Evolutionary conservation across 2,888 invertebrate species (phyloP).

Genomic region (Drosophila aldrichi): DNA sequence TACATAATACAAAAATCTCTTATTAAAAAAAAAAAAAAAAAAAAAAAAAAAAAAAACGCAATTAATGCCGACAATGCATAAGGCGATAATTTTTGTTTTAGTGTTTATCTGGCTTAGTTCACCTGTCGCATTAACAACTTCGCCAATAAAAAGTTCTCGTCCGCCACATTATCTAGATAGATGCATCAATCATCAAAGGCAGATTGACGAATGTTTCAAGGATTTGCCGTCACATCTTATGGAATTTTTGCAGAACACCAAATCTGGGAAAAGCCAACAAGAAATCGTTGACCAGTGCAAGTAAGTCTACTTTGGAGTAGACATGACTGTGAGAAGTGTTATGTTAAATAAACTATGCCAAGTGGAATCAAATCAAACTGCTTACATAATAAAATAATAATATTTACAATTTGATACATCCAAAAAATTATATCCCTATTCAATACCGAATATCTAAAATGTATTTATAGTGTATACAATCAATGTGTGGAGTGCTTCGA

Average conservation of each 20-base stretch:
- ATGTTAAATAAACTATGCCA: no score
- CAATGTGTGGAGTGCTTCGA: not conserved
- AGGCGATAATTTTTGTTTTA: not conserved
- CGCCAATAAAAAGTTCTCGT: no score
- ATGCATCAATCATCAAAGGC: not conserved
- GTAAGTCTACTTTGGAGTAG: not conserved
- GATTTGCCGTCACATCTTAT: constrained; percentile 2
- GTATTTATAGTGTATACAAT: not conserved
- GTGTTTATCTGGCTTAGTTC: not conserved
- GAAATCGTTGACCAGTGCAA: not conserved
- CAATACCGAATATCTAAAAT: not conserved
- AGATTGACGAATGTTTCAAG: not conserved
- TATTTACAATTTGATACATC: no score
- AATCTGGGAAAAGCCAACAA: not conserved
- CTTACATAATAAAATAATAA: no score
- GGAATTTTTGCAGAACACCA: not conserved
- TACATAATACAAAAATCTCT: no score
- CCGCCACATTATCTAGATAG: not conserved
- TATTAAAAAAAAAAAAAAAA: no score
- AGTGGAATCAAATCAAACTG: no score
- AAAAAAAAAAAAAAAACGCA: no score
- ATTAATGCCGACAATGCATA: not conserved
- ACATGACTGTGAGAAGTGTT: no score
- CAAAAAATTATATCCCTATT: no score
- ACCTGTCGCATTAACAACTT: not conserved